Percentiles rank a stretch among this genome's conserved stretches.
Conservation (phyloP, 2,888 invertebrate species). For the Drosophila quinaria region DNA sequence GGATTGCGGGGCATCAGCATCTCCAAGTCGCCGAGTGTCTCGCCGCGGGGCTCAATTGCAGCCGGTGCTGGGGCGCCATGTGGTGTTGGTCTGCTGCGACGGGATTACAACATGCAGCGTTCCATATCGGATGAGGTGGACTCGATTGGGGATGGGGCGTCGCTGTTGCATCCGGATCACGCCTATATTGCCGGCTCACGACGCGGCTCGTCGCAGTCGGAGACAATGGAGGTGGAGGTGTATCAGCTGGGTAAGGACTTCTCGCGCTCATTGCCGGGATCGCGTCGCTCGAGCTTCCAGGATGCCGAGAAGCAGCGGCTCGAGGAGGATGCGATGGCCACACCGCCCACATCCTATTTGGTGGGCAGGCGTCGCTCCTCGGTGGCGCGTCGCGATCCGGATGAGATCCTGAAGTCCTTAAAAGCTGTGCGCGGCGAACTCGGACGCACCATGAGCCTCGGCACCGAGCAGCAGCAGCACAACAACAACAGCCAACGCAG, state of each 20-base stretch:
- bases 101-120: slow-evolving; percentile 91
- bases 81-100: slow-evolving; percentile 89
- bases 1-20: slow-evolving; percentile 87
- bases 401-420: slow-evolving; percentile 92
- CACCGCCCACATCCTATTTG: slow-evolving; percentile 87
- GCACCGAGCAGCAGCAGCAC: slow-evolving; percentile 86
- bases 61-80: slow-evolving; percentile 87
- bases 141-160: slow-evolving; percentile 91
- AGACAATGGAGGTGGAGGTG: slow-evolving; percentile 93
- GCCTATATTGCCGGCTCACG: slow-evolving; percentile 92
- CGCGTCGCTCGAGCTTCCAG: slow-evolving; percentile 93
- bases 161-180: slow-evolving; percentile 94
- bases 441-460: slow-evolving; percentile 93
- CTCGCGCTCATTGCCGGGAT: slow-evolving; percentile 94
- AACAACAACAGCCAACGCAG: slow-evolving; percentile 83
- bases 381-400: slow-evolving; percentile 93
- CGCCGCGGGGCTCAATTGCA: slow-evolving; percentile 90
- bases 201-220: slow-evolving; percentile 95
- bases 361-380: slow-evolving; percentile 92
- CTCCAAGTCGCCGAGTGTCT: slow-evolving; percentile 91
- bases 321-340: slow-evolving; percentile 84
- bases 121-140: slow-evolving; percentile 92
- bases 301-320: slow-evolving; percentile 88
- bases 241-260: slow-evolving; percentile 95
- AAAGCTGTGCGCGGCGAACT: slow-evolving; percentile 94